These are phyloP conservation scores for Morone chrysops DNA, from an alignment of 2,113 vertebrate species.

Conservation along the genomic window DNA sequence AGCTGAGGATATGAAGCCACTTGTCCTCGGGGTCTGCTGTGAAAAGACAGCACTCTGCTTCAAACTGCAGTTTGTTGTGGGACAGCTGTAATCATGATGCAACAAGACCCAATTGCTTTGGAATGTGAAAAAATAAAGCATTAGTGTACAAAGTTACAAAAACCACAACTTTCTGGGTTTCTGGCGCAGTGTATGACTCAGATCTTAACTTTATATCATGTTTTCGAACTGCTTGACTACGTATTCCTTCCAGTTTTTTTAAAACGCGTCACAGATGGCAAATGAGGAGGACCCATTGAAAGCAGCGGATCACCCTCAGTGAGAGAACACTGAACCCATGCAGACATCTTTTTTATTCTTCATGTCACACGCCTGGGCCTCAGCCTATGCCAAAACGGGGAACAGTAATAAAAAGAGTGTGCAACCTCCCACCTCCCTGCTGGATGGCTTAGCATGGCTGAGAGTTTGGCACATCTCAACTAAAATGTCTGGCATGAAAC, in stretches of 20 bases:
- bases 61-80: slow-evolving; percentile 37
- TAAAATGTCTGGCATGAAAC: slow-evolving; percentile 56
- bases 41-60: slow-evolving; percentile 33
- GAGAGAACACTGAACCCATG: slow-evolving; percentile 47
- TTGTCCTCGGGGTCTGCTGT: slow-evolving; percentile 44
- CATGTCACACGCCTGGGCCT: slow-evolving; percentile 34
- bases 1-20: slow-evolving; percentile 48
- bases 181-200: slow-evolving; percentile 9
- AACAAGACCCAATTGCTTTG: slow-evolving; percentile 52
- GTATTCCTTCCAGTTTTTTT: slow-evolving; percentile 24
- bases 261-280: slow-evolving; percentile 40
- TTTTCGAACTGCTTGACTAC: neutral
- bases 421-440: slow-evolving; percentile 50
- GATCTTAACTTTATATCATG: slow-evolving; percentile 17
- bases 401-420: slow-evolving; percentile 34
- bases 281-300: slow-evolving; percentile 26
- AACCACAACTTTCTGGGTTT: slow-evolving; percentile 3
- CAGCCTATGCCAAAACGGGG: slow-evolving; percentile 32
- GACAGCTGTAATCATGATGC: slow-evolving; percentile 68
- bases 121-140: slow-evolving; percentile 49
- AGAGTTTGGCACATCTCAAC: slow-evolving; percentile 36
- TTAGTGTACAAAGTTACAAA: slow-evolving; percentile 11
- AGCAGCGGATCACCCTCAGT: slow-evolving; percentile 30
- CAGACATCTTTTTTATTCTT: slow-evolving; percentile 56
- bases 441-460: slow-evolving; percentile 25